These are phyloP conservation scores for Taeniopygia guttata DNA, from an alignment of 2,797 vertebrate genomes.

Conservation along the genomic window DNA sequence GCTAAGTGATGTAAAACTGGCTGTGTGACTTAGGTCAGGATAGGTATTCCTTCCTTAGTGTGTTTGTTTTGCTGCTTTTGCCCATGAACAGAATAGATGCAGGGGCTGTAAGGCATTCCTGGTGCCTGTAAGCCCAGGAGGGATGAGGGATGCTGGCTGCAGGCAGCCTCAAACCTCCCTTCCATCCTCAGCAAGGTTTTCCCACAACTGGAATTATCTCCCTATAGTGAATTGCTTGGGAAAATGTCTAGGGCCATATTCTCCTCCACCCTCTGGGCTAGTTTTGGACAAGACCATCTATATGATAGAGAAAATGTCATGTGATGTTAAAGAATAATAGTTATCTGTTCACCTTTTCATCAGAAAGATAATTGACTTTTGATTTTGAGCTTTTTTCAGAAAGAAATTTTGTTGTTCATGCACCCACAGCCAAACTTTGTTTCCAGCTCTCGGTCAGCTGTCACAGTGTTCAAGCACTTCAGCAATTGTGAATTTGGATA, in stretches of 20 bases:
- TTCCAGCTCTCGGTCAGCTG: neutral
- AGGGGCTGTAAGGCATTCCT: neutral
- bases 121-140: neutral
- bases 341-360: neutral
- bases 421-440: fast-evolving
- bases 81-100: neutral
- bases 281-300: neutral
- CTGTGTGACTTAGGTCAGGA: neutral
- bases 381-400: neutral
- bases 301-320: neutral
- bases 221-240: neutral
- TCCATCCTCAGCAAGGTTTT: neutral
- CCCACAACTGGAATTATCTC: neutral
- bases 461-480: neutral
- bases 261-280: neutral
- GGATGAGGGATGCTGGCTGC: neutral
- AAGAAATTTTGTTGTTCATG: neutral
- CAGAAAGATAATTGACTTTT: neutral
- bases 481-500: neutral
- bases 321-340: neutral
- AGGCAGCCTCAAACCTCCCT: neutral
- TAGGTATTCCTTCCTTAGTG: neutral
- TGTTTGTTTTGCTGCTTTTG: neutral
- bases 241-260: neutral
- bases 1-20: neutral